Evolutionary conservation across 2,888 invertebrate genomes (phyloP), one percentile per base, ranked within the genome.

Genomic region (Nycteola revayana): DNA sequence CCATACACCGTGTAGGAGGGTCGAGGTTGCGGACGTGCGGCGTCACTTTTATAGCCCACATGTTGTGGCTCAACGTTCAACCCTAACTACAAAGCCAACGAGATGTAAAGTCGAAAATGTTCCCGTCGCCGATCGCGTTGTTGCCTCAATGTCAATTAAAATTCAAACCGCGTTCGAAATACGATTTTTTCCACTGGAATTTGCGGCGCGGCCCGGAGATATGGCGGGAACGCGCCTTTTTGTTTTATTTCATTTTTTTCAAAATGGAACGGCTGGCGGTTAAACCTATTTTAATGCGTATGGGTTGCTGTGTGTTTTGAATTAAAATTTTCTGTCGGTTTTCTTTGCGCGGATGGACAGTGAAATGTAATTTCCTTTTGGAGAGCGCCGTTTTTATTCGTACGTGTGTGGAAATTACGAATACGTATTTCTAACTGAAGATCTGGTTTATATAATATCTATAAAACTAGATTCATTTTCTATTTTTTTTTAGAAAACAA

Each of bases 81-180:
- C 74, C 74, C 75, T 60, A 66, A 7, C 21, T 21, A n/a, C 7
- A 2, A 21, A 60, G 55, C 54, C 46, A 54, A 58, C 60, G 59
- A 66, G 63, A 75, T 67, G 75, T 77, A 77, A 77, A 79, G 71
- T 76, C 70, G 74, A 75, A 82, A 82, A 84, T 71, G 75, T 75
- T 71, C 69, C 58, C 68, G 70, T 65, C 69, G 64, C 63, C 63
- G 62, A 61, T 64, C 62, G 67, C 64, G 59, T 60, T 72, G 66
- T 67, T 71, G 72, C 65, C 71, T 81, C 82, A 84, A 80, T 80
- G 84, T 86, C 89, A 86, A 89, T 89, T 89, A 89, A 88, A 88
- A 89, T 89, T 89, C 89, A 89, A 86, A 85, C 80, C 84, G 80
- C 89, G 89, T 87, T 80, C 86, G 86, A 83, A 88, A 87, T 86